Evolutionary conservation across 2,113 vertebrate genomes (phyloP).

Genomic region (Centrocercus urophasianus): DNA sequence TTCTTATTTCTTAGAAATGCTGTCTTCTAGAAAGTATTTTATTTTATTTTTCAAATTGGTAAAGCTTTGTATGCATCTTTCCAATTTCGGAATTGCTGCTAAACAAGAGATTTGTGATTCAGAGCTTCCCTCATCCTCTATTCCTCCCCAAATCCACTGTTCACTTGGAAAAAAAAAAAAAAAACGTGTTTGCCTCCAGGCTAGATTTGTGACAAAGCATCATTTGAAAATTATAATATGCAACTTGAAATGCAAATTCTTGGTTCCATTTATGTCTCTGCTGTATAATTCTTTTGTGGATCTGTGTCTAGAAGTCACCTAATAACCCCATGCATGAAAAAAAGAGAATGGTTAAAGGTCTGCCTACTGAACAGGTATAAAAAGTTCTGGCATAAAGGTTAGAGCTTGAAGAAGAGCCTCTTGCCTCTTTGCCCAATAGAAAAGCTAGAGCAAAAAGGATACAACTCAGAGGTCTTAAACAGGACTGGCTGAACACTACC

Average conservation of each 20-base stretch:
- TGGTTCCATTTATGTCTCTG: neutral
- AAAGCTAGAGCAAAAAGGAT: neutral
- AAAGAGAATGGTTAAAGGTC: neutral
- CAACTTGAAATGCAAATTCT: neutral
- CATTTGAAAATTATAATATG: neutral
- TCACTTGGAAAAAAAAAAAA: neutral
- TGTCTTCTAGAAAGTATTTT: neutral
- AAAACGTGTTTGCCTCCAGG: neutral
- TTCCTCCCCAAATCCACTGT: too few relatives aligned
- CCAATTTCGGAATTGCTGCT: neutral
- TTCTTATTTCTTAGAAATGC: neutral
- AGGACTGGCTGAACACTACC: neutral
- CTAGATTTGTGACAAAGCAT: neutral
- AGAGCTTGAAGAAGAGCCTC: neutral
- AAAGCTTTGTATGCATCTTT: neutral
- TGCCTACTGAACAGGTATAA: neutral
- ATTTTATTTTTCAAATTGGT: neutral
- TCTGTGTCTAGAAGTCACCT: too few relatives aligned
- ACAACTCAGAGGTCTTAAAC: neutral
- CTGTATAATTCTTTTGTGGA: too few relatives aligned
- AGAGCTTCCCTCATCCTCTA: neutral
- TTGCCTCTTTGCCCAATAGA: neutral
- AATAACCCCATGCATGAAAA: neutral
- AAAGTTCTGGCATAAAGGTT: neutral
- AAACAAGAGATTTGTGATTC: neutral